Evolutionary conservation across 2,797 vertebrate genomes (phyloP).

Genomic region (Molothrus aeneus): DNA sequence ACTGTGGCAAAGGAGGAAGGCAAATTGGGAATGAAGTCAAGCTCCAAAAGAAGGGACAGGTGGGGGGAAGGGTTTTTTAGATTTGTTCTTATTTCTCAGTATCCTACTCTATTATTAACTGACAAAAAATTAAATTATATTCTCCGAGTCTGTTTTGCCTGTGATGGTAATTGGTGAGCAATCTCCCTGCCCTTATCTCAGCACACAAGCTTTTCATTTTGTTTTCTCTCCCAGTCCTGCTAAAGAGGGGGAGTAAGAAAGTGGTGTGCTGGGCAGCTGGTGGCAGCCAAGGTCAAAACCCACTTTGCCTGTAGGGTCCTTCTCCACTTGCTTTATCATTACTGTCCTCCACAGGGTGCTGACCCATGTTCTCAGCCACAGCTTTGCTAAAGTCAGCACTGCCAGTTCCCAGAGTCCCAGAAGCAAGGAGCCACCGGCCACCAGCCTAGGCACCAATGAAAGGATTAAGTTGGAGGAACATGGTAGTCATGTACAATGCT

Average conservation of each 20-base stretch:
- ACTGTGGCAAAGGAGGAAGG: background rate
- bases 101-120: background rate
- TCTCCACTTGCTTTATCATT: background rate
- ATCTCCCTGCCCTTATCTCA: background rate
- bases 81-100: background rate
- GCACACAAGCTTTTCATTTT: background rate
- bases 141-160: background rate
- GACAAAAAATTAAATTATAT: background rate
- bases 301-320: background rate
- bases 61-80: background rate
- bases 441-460: background rate
- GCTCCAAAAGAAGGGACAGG: background rate
- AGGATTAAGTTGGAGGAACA: background rate
- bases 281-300: background rate
- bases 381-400: background rate
- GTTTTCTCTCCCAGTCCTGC: background rate
- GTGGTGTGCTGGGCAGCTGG: background rate
- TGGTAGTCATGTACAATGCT: no score
- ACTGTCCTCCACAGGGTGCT: background rate
- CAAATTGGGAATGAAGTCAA: background rate
- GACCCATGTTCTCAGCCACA: background rate
- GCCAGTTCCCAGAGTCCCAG: background rate
- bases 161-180: fast-evolving
- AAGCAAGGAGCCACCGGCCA: background rate
- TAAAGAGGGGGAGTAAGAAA: background rate